Evolutionary conservation across 64 coral and sea anemone species (phyloP).

Genomic region (Pachyseris speciosa): DNA sequence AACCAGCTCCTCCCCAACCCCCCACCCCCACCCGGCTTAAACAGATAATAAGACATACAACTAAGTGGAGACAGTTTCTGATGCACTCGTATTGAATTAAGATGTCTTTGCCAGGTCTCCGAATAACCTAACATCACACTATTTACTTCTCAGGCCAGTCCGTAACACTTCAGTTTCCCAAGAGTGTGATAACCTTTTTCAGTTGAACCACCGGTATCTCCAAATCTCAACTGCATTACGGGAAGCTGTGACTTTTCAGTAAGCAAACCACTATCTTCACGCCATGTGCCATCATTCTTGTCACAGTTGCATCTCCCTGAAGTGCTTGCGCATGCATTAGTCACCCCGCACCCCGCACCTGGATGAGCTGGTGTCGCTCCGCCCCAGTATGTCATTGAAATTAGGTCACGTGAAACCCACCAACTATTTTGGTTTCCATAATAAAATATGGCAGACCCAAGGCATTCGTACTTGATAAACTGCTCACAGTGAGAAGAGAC

Average conservation of each 20-base stretch:
- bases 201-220: not conserved
- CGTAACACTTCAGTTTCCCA: slow-evolving; percentile 23
- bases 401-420: slow-evolving; percentile 27
- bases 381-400: slow-evolving; percentile 1
- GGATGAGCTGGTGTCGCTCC: slow-evolving; percentile 8
- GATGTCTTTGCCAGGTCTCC: too few relatives aligned
- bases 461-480: slow-evolving; percentile 52
- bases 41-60: too few relatives aligned
- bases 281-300: not conserved
- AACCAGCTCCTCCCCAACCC: too few relatives aligned
- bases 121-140: too few relatives aligned
- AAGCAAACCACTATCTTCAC: slow-evolving; percentile 1
- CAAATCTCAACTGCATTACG: not conserved
- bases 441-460: not conserved
- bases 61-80: too few relatives aligned
- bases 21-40: too few relatives aligned
- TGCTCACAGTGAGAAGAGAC: slow-evolving; percentile 44
- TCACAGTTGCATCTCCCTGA: slow-evolving; percentile 20
- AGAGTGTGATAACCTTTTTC: slow-evolving; percentile 9
- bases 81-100: too few relatives aligned
- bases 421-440: not conserved
- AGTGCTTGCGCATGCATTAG: not conserved
- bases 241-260: not conserved
- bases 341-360: not conserved
- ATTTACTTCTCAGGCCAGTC: not conserved